Base-by-base conservation (phyloP, 1,140 invertebrate species). In the Bactericera cockerelli region DNA sequence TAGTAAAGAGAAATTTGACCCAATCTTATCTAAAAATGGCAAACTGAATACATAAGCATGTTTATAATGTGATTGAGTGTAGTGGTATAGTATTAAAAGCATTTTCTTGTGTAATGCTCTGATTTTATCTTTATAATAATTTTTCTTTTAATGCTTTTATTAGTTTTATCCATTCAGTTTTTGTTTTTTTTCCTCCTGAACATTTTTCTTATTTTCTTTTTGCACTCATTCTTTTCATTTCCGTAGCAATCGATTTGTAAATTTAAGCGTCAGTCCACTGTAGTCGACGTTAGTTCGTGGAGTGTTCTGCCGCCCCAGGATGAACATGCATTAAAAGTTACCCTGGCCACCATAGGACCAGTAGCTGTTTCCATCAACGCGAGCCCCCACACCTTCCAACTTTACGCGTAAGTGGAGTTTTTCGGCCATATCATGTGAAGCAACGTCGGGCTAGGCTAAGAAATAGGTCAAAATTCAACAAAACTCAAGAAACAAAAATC, bases 341-440 rank as follows among this genome's bases (percentile, higher is more conserved):
- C 81, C 2, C 70, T 87, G 1, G 81, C 80, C 0, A 77, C 77
- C 13, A 76, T 87, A 56, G 86, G 86, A 13, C 86, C 85, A 0
- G 71, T 88, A 26, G 81, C 84, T 14, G 80, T 80, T 0, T 84
- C 81, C 1, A 76, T 88, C 19, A 86, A 87, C 64, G 86, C 83
- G 1, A 77, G 78, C 55, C 84, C 83, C 0, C 77, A 77, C 60
- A 86, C 83, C 1, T 87, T 87, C 70, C 84, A 86, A 64, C 71
- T 87, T 2, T 88, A 87, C 64, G 78, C 83, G 79, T 84, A 75
- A 74, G 77, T 74, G n/a, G n/a, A n/a, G n/a, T n/a, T n/a, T n/a
- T n/a, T n/a, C n/a, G n/a, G n/a, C n/a, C n/a, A n/a, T n/a, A n/a
- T n/a, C n/a, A n/a, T n/a, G n/a, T n/a, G n/a, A n/a, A n/a, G n/a